Evolutionary conservation across 2,888 invertebrate genomes (phyloP).

Genomic region (Leucania comma): DNA sequence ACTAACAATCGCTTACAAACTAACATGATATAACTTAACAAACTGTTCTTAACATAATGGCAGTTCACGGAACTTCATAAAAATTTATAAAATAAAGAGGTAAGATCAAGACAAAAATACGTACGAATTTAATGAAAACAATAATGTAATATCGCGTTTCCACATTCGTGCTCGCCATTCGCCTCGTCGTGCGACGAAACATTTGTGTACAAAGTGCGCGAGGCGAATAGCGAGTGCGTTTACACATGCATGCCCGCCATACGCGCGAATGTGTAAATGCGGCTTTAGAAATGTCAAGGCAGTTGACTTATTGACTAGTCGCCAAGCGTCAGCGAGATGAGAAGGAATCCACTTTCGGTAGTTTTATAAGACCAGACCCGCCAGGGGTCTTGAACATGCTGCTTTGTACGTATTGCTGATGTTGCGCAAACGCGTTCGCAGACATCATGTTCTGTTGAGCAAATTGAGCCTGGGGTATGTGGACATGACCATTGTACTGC

Average conservation of each 20-base stretch:
- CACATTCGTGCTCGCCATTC: too few relatives aligned
- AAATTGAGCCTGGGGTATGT: slow-evolving; percentile 83
- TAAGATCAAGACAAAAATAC: slow-evolving; percentile 70
- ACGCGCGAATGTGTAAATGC: too few relatives aligned
- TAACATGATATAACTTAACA: slow-evolving; percentile 85
- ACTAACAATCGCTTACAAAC: slow-evolving; percentile 85
- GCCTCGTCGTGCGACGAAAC: too few relatives aligned
- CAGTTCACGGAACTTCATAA: slow-evolving; percentile 84
- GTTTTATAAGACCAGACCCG: slow-evolving; percentile 81
- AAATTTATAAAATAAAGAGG: slow-evolving; percentile 79
- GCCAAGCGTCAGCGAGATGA: slow-evolving; percentile 75
- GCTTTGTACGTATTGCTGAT: slow-evolving; percentile 72
- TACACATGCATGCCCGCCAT: too few relatives aligned
- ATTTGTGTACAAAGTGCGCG: too few relatives aligned
- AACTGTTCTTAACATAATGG: slow-evolving; percentile 85
- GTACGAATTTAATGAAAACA: slow-evolving; percentile 70
- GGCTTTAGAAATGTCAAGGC: slow-evolving; percentile 58
- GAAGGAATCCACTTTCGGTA: slow-evolving; percentile 81
- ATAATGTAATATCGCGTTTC: slow-evolving; percentile 22
- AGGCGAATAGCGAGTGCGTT: too few relatives aligned
- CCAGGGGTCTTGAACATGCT: slow-evolving; percentile 81
- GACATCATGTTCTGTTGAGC: slow-evolving; percentile 70
- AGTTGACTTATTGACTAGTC: slow-evolving; percentile 70
- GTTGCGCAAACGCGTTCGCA: slow-evolving; percentile 74
- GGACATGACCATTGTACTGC: slow-evolving; percentile 86